Percentiles rank a stretch among this genome's conserved stretches.
Evolutionary conservation across 2,888 invertebrate genomes (phyloP).

Genomic region (Dryocosmus kuriphilus): DNA sequence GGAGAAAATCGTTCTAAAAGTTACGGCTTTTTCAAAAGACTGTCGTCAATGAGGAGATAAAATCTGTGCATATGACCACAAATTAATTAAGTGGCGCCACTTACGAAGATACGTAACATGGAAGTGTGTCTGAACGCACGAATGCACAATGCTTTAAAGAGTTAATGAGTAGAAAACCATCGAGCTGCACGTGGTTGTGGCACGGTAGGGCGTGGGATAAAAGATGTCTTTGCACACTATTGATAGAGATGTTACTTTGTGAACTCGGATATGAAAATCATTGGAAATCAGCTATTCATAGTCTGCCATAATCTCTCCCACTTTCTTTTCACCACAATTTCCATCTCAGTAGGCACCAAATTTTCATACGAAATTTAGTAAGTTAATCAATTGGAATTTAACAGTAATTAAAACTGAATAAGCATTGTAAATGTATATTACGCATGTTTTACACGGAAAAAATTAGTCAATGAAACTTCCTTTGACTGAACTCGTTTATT

Average conservation of each 20-base stretch:
- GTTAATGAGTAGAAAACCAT: constrained; percentile 34
- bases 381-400: too few relatives aligned
- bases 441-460: too few relatives aligned
- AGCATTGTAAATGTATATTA: too few relatives aligned
- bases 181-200: constrained; percentile 26
- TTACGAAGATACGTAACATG: constrained; percentile 26
- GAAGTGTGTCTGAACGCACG: constrained; percentile 26
- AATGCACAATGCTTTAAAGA: constrained; percentile 32
- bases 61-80: constrained; percentile 26
- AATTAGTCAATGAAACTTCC: too few relatives aligned
- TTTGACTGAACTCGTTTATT: too few relatives aligned
- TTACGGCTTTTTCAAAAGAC: constrained; percentile 8
- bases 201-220: constrained; percentile 32
- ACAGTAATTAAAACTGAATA: too few relatives aligned
- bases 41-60: constrained; percentile 25
- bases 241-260: constrained; percentile 18
- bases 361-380: too few relatives aligned
- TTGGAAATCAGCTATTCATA: background rate
- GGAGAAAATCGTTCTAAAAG: background rate
- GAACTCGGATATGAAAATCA: constrained; percentile 16
- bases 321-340: too few relatives aligned
- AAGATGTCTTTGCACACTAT: constrained; percentile 9
- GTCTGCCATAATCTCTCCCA: background rate
- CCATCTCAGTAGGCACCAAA: too few relatives aligned
- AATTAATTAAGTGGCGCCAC: constrained; percentile 36